Percentiles rank a stretch among this genome's conserved stretches.
phyloP scores from a whole-genome alignment of 1,140 invertebrate genomes.

The Danaus melanippus region DNA sequence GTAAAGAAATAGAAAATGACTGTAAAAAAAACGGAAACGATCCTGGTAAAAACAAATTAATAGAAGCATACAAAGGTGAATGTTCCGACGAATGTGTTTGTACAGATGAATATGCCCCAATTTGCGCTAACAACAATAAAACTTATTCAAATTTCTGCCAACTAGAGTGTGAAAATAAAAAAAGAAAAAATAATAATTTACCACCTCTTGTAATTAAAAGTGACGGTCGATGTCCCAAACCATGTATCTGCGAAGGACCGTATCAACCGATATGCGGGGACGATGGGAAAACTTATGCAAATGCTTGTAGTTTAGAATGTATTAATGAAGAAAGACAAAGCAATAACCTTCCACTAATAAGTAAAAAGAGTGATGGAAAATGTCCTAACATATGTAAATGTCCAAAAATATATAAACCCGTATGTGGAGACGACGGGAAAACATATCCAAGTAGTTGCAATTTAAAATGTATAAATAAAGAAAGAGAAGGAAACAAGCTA shows the following conservation, averaged over 20 bases:
- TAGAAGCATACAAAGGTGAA: slow-evolving; percentile 60
- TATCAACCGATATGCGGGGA: slow-evolving; percentile 26
- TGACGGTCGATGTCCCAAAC: slow-evolving; percentile 21
- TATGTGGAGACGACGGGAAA: slow-evolving; percentile 21
- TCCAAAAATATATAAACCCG: slow-evolving; percentile 14
- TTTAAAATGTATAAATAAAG: slow-evolving; percentile 21
- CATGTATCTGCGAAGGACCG: slow-evolving; percentile 16
- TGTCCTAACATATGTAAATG: slow-evolving; percentile 22
- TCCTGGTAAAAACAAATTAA: slow-evolving; percentile 9
- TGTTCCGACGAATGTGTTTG: slow-evolving; percentile 71
- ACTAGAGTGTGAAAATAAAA: slow-evolving; percentile 34
- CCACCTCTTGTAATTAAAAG: slow-evolving; percentile 3
- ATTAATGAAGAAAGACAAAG: slow-evolving; percentile 13
- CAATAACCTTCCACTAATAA: slow-evolving; percentile 9
- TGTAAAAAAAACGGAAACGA: slow-evolving; percentile 12
- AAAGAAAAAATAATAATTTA: slow-evolving; percentile 8
- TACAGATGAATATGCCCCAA: slow-evolving; percentile 24
- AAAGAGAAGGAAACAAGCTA: slow-evolving; percentile 6
- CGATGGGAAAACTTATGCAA: slow-evolving; percentile 23
- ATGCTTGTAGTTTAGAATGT: slow-evolving; percentile 17
- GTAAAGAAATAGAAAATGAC: slow-evolving; percentile 13
- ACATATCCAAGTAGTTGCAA: slow-evolving; percentile 19
- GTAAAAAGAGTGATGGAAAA: slow-evolving; percentile 12
- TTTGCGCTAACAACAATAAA: slow-evolving; percentile 40
- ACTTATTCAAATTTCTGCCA: slow-evolving; percentile 44